Evolutionary conservation across 2,888 invertebrate genomes (phyloP), one percentile per base, ranked within the genome.

Genomic region (Eutolmus rufibarbis): DNA sequence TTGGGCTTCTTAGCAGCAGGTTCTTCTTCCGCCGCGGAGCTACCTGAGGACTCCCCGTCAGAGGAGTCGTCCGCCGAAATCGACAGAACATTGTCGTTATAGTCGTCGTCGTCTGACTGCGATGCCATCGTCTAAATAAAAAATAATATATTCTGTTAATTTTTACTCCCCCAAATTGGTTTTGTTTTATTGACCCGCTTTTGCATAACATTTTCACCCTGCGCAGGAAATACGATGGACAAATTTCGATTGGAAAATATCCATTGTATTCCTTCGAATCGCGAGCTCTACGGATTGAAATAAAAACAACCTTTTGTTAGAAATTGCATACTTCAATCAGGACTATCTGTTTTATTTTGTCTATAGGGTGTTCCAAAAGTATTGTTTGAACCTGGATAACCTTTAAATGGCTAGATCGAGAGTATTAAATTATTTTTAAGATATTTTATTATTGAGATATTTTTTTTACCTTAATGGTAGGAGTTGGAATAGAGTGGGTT

Each of bases 1-100:
- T 91, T 92, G 43, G 91, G 90, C 88, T 92, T 92, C 86, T 92
- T 92, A 0, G 91, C 90, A 87, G 90, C 89, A 19, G 77, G 51
- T 23, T 77, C 77, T 37, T 56, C 77, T 7, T 51, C 77, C 4
- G 77, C 76, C 2, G 56, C 34, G n/a, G 77, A 86, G 12, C 66
- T 66, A 3, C 14, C 66, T 66, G 66, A 66, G n/a, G 86, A 57
- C 12, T 79, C 78, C 5, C 56, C 78, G 12, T 86, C 86, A 16
- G 28, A 78, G 16, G 23, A 23, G 37, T 86, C 86, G 3, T 77
- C 85, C 57, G 57, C 40, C 19, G 78, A 66, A 57, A 31, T 56
- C 8, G 78, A 57, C 19, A 78, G 40, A 1, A 28, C 16, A 46
- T 46, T 74, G 28, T 81, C 85, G 43, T 74, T 86, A 43, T 79